Evolutionary conservation across 2,113 vertebrate species (phyloP).

Genomic region (Gobiocypris rarus): DNA sequence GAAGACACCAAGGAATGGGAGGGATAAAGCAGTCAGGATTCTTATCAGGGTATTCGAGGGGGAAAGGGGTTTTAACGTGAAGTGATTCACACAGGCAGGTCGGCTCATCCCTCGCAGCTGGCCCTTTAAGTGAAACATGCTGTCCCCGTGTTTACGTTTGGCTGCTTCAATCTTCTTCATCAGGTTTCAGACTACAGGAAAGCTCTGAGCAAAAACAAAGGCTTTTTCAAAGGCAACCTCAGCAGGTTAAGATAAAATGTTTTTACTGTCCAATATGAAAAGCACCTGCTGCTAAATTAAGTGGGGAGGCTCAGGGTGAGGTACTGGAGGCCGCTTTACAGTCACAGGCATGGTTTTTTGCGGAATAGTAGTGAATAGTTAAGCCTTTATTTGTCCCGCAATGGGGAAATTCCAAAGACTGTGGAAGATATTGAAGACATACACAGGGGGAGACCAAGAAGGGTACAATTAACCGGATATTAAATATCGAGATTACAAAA

Average conservation of each 20-base stretch:
- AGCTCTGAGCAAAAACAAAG: conserved; percentile 74
- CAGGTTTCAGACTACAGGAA: conserved; percentile 76
- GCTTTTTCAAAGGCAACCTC: conserved; percentile 72
- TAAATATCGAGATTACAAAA: not conserved
- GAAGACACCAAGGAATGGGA: conserved; percentile 19
- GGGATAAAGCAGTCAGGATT: not conserved
- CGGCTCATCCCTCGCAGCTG: conserved; percentile 43
- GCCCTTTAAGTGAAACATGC: conserved; percentile 72
- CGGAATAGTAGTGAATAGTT: too few relatives aligned
- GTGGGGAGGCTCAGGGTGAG: conserved; percentile 47
- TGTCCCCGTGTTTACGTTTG: conserved; percentile 70
- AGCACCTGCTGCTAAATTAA: conserved; percentile 74
- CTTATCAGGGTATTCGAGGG: conserved; percentile 42
- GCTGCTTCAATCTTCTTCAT: conserved; percentile 66
- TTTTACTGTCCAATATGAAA: conserved; percentile 75
- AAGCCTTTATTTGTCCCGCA: too few relatives aligned
- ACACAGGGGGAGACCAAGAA: not conserved
- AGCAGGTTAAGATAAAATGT: conserved; percentile 78
- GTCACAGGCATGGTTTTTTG: not conserved
- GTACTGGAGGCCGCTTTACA: conserved; percentile 52
- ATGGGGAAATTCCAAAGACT: too few relatives aligned
- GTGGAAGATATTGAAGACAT: not conserved
- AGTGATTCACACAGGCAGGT: conserved; percentile 31
- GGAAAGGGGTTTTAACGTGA: conserved; percentile 28
- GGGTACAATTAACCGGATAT: not conserved